These are phyloP conservation scores for Epizoanthus illoricatus DNA, from an alignment of 92 coral and sea anemone species.

Conservation along the genomic window DNA sequence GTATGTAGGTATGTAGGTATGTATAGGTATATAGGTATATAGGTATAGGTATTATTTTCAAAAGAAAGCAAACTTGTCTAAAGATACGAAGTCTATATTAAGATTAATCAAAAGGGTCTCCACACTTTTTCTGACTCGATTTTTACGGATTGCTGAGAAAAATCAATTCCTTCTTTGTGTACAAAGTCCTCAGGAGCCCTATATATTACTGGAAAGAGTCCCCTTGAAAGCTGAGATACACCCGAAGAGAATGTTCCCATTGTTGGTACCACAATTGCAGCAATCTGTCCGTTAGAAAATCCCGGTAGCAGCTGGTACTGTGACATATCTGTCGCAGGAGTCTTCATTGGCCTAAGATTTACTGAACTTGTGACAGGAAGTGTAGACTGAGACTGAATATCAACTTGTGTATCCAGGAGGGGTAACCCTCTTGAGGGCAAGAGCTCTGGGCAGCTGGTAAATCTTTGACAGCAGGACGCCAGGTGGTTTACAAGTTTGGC, in stretches of 20 bases:
- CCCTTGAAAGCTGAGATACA: background rate
- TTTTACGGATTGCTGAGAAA: constrained; percentile 24
- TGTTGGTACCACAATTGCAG: constrained; percentile 51
- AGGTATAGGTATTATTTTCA: background rate
- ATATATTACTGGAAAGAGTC: constrained; percentile 36
- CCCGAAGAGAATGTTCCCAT: constrained; percentile 38
- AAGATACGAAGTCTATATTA: background rate
- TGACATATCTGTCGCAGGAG: constrained; percentile 17
- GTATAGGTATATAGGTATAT: no score
- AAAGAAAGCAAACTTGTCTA: background rate
- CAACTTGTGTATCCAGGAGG: background rate
- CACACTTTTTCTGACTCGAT: constrained; percentile 25
- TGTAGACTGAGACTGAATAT: constrained; percentile 26
- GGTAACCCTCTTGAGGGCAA: constrained; percentile 27
- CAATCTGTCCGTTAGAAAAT: constrained; percentile 47
- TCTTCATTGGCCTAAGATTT: constrained; percentile 39
- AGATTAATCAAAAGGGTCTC: constrained; percentile 22
- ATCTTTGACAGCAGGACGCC: constrained; percentile 65
- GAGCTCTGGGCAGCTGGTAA: constrained; percentile 34
- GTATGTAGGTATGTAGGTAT: background rate
- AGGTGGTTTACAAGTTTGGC: constrained; percentile 64
- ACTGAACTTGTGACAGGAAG: constrained; percentile 29
- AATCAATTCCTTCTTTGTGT: background rate
- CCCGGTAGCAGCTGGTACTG: constrained; percentile 51
- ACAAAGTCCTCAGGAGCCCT: constrained; percentile 15